Base-by-base conservation (phyloP, 2,888 invertebrate species). In the Cecidostiba fungosa region DNA sequence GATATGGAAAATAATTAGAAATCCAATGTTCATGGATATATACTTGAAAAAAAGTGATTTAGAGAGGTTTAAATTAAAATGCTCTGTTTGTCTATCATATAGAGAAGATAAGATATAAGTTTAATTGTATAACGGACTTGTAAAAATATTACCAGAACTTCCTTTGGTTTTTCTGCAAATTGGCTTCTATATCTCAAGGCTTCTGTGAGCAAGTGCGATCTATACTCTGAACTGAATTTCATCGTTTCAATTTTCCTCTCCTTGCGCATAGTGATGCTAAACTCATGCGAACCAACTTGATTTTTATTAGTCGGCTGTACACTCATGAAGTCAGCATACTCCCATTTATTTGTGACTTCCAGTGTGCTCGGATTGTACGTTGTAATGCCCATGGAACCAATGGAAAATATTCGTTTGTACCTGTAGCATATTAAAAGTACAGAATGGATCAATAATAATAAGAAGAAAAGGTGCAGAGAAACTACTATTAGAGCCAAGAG, bases 401-500 rank as follows among this genome's bases (percentile, higher is more conserved):
- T 96, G 12, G 99, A 98, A 93, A 99, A 98, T 91, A 99, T 98
- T 90, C 99, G 95, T 94, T 98, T 99, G 94, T 99, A 99, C 92
- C 97, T 97, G 91, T 50, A 86, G 79, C 1, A 70, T 8, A 79
- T 32, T 32, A 12, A 47, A 32, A 12, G 5, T 14, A 36, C 10
- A 29, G 6, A 47, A 1, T 32, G 29, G 0, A 26, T 23, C 1
- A 43, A 39, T 39, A 59, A 62, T 26, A 29, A 50, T 4, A n/a
- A 54, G 43, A 50, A 16, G 19, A 47, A 43, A 16, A 19, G 10
- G 23, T 19, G 70, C 0, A 16, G 16, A 16, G 29, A 26, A 50
- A 4, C 12, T 19, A 59, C 12, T 19, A 59, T 1, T 4, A 54
- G n/a, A 54, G 19, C 6, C 50, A 32, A 47, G 19, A 2, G 47